Percentiles rank a stretch among this genome's conserved stretches.
Evolutionary conservation across 2,888 invertebrate genomes (phyloP).

Genomic region (Agriopis marginaria): DNA sequence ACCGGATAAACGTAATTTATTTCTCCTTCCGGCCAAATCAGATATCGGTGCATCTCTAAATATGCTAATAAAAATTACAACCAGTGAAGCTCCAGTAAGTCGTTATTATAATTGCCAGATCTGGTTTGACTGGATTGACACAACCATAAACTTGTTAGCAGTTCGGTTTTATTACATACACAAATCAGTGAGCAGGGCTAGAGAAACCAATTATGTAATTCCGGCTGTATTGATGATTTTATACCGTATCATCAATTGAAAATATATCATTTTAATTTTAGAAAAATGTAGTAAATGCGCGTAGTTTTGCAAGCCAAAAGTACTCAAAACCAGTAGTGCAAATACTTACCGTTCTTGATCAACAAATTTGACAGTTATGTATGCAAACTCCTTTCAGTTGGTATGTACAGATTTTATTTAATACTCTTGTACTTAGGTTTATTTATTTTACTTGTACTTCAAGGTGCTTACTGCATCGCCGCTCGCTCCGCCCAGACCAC

Average conservation of each 20-base stretch:
- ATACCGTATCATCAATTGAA: too few species aligned
- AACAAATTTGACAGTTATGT: too few species aligned
- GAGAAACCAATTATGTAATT: constrained; percentile 13
- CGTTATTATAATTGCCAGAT: constrained; percentile 23
- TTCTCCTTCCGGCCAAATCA: constrained; percentile 7
- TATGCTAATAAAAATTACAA: constrained; percentile 16
- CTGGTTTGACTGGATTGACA: constrained; percentile 31
- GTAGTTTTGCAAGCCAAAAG: background rate
- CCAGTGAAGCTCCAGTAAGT: constrained; percentile 17
- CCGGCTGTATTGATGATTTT: background rate
- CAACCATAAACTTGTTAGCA: constrained; percentile 28
- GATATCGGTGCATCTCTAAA: background rate
- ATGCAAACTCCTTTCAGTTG: too few species aligned
- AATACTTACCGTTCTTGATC: too few species aligned
- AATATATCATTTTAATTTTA: background rate
- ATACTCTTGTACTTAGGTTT: too few species aligned
- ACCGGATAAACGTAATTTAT: background rate
- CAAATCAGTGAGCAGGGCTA: constrained; percentile 20
- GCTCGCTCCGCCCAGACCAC: too few species aligned
- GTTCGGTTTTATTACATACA: constrained; percentile 25
- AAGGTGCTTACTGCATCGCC: too few species aligned
- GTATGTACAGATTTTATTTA: too few species aligned
- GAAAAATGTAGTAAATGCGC: background rate
- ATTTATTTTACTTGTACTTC: too few species aligned
- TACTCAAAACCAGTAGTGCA: background rate